phyloP scores from a whole-genome alignment of 2,888 invertebrate species.

The Chironomus riparius region DNA sequence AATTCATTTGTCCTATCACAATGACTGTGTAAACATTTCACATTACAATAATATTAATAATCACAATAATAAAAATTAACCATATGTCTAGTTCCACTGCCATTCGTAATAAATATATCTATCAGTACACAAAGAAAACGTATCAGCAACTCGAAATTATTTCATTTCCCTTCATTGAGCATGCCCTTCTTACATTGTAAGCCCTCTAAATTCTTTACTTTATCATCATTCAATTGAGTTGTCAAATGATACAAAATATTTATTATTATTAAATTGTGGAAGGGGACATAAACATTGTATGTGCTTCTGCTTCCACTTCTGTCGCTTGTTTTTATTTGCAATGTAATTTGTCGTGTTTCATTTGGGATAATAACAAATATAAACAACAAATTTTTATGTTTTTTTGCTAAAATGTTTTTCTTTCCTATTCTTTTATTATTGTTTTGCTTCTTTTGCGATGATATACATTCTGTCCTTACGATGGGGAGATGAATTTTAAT shows the following conservation, averaged over 20 bases:
- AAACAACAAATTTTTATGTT: slow-evolving; percentile 4
- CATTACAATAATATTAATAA: not conserved
- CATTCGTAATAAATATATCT: not conserved
- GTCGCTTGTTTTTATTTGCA: slow-evolving; percentile 16
- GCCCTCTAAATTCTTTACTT: not conserved
- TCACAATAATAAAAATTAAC: slow-evolving; percentile 18
- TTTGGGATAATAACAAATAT: slow-evolving; percentile 24
- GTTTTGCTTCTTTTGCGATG: not conserved
- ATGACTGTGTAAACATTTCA: not conserved
- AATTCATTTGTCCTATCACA: not conserved
- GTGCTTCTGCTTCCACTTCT: no score
- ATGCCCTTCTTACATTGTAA: not conserved
- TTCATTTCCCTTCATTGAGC: no score
- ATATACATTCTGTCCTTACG: not conserved
- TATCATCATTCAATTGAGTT: no score
- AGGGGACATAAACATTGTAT: no score
- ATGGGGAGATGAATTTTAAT: no score
- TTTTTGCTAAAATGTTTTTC: not conserved
- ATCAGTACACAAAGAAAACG: no score
- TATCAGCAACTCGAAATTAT: no score
- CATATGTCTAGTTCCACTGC: slow-evolving; percentile 1
- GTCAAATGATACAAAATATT: no score
- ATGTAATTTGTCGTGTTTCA: slow-evolving; percentile 24
- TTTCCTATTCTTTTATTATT: not conserved
- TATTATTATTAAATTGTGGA: no score